Percentiles rank a stretch among this genome's conserved stretches.
phyloP scores from a whole-genome alignment of 2,113 vertebrate species.

The Ceyx cyanopectus region DNA sequence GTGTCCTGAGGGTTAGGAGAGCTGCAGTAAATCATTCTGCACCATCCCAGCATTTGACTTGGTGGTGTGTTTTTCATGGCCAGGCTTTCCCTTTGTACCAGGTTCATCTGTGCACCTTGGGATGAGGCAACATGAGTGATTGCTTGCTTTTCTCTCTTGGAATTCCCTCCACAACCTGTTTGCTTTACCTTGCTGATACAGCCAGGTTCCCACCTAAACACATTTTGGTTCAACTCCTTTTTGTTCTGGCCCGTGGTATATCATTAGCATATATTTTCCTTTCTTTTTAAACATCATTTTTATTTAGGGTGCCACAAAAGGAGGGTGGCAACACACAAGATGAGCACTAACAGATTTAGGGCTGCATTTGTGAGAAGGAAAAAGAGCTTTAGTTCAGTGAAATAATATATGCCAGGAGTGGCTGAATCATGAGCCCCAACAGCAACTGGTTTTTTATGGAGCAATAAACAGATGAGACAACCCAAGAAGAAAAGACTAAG shows the following conservation, averaged over 20 bases:
- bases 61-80: background rate
- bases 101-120: background rate
- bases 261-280: constrained; percentile 19
- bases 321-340: background rate
- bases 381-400: background rate
- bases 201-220: background rate
- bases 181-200: background rate
- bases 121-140: background rate
- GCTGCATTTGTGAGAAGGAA: constrained; percentile 3
- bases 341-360: constrained; percentile 1
- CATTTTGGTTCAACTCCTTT: background rate
- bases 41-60: background rate
- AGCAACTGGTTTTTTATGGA: background rate
- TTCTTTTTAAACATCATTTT: constrained; percentile 43
- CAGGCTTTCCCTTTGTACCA: background rate
- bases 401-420: background rate
- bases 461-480: constrained; percentile 40
- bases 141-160: background rate
- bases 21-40: background rate
- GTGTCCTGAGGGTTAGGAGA: background rate
- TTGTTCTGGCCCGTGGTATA: background rate
- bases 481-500: background rate
- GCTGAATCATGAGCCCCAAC: constrained; percentile 9
- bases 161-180: background rate
- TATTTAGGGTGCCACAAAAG: background rate